These are phyloP conservation scores for Pristis pectinata DNA, from an alignment of 2,797 vertebrate genomes.

Conservation along the genomic window DNA sequence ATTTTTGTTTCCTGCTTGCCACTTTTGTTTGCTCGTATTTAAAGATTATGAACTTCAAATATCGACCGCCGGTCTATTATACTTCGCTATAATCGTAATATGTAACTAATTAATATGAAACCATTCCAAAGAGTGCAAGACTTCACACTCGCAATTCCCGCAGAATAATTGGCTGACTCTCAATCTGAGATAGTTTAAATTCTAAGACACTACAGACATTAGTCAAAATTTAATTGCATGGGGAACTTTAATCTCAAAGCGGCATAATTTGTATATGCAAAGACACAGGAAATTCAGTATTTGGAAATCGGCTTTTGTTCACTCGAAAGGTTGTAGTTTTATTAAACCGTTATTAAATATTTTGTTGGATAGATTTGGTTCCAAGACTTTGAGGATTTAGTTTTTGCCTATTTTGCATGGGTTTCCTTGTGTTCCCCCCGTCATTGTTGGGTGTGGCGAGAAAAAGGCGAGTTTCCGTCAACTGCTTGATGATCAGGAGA, in stretches of 20 bases:
- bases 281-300: not conserved
- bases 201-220: not conserved
- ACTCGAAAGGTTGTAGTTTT: not conserved
- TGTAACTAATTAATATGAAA: no score
- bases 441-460: not conserved
- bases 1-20: not conserved
- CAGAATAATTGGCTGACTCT: not conserved
- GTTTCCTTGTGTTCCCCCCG: not conserved
- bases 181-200: not conserved
- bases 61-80: not conserved
- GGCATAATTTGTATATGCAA: not conserved
- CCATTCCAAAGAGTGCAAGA: not conserved
- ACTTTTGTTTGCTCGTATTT: not conserved
- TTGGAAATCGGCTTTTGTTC: not conserved
- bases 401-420: not conserved
- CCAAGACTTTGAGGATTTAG: not conserved
- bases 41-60: not conserved
- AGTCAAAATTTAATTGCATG: not conserved
- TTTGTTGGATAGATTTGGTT: not conserved
- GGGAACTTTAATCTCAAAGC: not conserved
- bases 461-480: not conserved
- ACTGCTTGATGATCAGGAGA: not conserved
- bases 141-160: no score
- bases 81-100: no score
- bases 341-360: not conserved